Evolutionary conservation across 2,797 vertebrate genomes (phyloP).

Genomic region (Coreius guichenoti): DNA sequence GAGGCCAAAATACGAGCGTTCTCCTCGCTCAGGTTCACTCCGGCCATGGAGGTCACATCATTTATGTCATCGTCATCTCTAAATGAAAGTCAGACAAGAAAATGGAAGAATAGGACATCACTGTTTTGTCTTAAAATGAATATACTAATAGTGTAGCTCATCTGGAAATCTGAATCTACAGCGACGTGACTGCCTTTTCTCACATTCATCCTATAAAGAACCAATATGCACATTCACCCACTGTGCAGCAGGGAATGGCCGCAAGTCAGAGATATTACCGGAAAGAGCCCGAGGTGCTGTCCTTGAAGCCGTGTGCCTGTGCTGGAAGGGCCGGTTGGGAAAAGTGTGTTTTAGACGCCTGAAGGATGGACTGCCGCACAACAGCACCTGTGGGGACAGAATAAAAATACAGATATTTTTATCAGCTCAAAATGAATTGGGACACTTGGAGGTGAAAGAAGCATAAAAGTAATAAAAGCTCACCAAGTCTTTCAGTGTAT

Average conservation of each 20-base stretch:
- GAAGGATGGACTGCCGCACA: slow-evolving; percentile 57
- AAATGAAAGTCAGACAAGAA: slow-evolving; percentile 15
- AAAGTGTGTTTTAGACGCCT: slow-evolving; percentile 60
- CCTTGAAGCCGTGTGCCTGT: slow-evolving; percentile 63
- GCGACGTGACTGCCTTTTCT: not conserved
- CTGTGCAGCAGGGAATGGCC: slow-evolving; percentile 25
- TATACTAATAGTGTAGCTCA: not conserved
- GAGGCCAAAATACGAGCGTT: slow-evolving; percentile 78
- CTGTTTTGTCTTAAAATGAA: not conserved
- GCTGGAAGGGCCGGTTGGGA: slow-evolving; percentile 42
- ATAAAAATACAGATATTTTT: slow-evolving; percentile 37
- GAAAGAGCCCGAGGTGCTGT: slow-evolving; percentile 69
- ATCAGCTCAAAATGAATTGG: slow-evolving; percentile 42
- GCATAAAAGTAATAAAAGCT: slow-evolving; percentile 26
- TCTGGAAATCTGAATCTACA: slow-evolving; percentile 23
- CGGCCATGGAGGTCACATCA: slow-evolving; percentile 89
- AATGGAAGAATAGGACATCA: not conserved
- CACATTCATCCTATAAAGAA: slow-evolving; percentile 34
- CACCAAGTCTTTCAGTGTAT: not conserved
- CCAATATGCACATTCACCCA: slow-evolving; percentile 26
- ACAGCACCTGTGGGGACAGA: slow-evolving; percentile 54
- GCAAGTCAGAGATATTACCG: slow-evolving; percentile 67
- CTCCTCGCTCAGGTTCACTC: slow-evolving; percentile 84
- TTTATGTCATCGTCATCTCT: slow-evolving; percentile 89
- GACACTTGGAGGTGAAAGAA: slow-evolving; percentile 40